These are phyloP conservation scores for Alectoris magna DNA, from an alignment of 2,797 vertebrate genomes.

Conservation along the genomic window DNA sequence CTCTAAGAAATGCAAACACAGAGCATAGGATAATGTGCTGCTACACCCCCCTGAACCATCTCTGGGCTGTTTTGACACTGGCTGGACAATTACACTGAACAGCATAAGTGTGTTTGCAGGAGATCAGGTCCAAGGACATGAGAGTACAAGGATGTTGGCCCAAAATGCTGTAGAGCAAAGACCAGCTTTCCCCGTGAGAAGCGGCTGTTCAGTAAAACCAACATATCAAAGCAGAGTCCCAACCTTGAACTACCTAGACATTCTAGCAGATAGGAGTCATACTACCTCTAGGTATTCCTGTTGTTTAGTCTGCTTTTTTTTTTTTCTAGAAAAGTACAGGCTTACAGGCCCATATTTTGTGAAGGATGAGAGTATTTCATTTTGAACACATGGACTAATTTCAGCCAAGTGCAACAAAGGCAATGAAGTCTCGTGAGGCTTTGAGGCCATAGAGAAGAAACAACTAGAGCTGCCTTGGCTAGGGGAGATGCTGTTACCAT, in stretches of 20 bases:
- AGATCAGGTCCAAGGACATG: background rate
- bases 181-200: background rate
- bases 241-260: background rate
- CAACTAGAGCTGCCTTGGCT: background rate
- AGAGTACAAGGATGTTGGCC: background rate
- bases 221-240: background rate
- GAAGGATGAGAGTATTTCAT: background rate
- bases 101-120: background rate
- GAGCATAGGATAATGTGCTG: background rate
- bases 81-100: background rate
- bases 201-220: background rate
- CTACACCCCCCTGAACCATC: background rate
- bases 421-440: background rate
- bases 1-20: background rate
- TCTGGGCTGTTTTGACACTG: background rate
- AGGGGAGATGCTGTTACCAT: background rate
- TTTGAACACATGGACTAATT: background rate
- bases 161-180: background rate
- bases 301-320: background rate
- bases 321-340: background rate
- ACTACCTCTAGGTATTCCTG: background rate
- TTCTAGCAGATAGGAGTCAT: background rate
- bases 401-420: slow-evolving; percentile 1
- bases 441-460: background rate
- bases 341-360: background rate